These are phyloP conservation scores for Lepidocyrtoides sp. DNA, from an alignment of 2,888 invertebrate species.

Conservation along the genomic window DNA sequence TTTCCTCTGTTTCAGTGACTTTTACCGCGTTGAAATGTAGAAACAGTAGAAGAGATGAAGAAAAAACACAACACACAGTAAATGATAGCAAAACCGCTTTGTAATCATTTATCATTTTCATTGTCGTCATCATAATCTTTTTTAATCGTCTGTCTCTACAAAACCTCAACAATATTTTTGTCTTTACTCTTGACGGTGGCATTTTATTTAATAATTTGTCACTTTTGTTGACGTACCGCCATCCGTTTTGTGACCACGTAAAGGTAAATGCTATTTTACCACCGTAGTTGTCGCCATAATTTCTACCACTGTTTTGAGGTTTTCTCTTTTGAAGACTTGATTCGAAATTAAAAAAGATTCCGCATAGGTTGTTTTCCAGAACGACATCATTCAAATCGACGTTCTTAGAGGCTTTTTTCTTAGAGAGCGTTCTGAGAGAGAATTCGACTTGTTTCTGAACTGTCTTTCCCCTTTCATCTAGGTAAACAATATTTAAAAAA, in stretches of 20 bases:
- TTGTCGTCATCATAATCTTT: slow-evolving; percentile 31
- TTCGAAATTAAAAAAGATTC: too few species aligned
- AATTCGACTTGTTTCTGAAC: too few species aligned
- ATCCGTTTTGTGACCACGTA: not conserved
- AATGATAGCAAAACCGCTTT: slow-evolving; percentile 51
- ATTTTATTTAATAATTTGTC: slow-evolving; percentile 49
- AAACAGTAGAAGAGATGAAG: not conserved
- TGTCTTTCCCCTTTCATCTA: too few species aligned
- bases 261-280: not conserved
- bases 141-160: slow-evolving; percentile 29
- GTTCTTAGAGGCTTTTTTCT: too few species aligned
- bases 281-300: not conserved
- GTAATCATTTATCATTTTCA: slow-evolving; percentile 55
- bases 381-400: too few species aligned
- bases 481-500: too few species aligned
- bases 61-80: slow-evolving; percentile 8
- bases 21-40: not conserved
- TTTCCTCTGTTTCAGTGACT: not conserved
- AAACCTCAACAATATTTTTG: slow-evolving; percentile 35
- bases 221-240: slow-evolving; percentile 39
- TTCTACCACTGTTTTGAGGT: not conserved
- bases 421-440: too few species aligned
- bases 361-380: too few species aligned
- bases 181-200: slow-evolving; percentile 41
- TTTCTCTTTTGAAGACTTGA: not conserved